Evolutionary conservation across 1,140 invertebrate species (phyloP), one percentile per base, ranked within the genome.

Genomic region (Papilio machaon): DNA sequence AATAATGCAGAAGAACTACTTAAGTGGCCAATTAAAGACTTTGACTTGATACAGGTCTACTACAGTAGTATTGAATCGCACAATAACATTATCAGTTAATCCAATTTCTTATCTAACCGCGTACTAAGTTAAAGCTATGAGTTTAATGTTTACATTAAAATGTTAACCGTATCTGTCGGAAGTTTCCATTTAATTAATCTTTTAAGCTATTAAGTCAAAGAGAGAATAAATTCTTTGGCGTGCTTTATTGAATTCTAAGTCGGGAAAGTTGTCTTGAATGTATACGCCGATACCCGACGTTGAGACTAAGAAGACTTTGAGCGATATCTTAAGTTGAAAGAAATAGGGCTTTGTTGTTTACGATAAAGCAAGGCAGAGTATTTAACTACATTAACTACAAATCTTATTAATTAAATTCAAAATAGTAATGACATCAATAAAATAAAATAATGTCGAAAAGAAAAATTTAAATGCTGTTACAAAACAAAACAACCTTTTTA

Each of bases 131-230:
- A 54, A 76, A 70, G 64, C 47, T 30, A 17, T 23, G 49, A 76
- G 74, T 52, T 52, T 64, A 79, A 79, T 38, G 35, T 79, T 81
- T 78, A 87, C 85, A 89, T 88, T 86, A 85, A 86, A 91, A 88
- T 81, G 86, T 88, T 89, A 91, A 90, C 88, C 81, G 85, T 85
- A 85, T 87, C 86, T 82, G 79, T 64, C 19, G 60, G 47, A 76
- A 83, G 78, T 86, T 86, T 78, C 81, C 78, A 6, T 87, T 88
- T 93, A 91, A 93, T 93, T 92, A 92, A 93, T 93, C 87, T 89
- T 88, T 92, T 90, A 85, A 92, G 90, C 88, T 89, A 91, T 93
- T 92, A 92, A 92, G 90, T 91, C 92, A 91, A 92, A 93, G 89
- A 88, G 87, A 89, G 87, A 90, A 89, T 87, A 86, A 92, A 92